A percentile compares a stretch with the other conserved stretches of the same genome.
Evolutionary conservation across 1,140 invertebrate genomes (phyloP).

Genomic region (Drosophila parvula): DNA sequence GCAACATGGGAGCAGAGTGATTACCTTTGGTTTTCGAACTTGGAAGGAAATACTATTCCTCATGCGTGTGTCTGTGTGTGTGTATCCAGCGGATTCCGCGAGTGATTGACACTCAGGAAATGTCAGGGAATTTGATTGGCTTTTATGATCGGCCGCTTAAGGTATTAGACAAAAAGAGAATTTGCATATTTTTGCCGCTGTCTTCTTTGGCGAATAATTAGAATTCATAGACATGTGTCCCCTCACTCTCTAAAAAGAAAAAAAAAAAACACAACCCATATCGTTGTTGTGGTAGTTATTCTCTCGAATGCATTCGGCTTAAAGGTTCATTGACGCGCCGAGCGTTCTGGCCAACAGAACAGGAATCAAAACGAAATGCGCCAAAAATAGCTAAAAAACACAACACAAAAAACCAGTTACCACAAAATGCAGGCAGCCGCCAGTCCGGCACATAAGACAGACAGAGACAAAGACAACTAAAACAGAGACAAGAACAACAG

Average conservation of each 20-base stretch:
- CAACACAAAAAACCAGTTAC: slow-evolving; percentile 71
- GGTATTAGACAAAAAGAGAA: slow-evolving; percentile 70
- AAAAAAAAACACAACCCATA: not conserved
- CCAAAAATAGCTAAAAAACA: slow-evolving; percentile 79
- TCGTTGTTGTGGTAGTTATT: slow-evolving; percentile 20
- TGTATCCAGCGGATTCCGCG: slow-evolving; percentile 48
- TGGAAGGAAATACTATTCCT: slow-evolving; percentile 36
- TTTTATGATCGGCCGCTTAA: slow-evolving; percentile 67
- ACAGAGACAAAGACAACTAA: slow-evolving; percentile 21
- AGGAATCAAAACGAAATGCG: slow-evolving; percentile 80
- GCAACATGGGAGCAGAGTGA: slow-evolving; percentile 46
- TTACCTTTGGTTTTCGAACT: slow-evolving; percentile 55
- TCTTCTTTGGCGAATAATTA: slow-evolving; percentile 57
- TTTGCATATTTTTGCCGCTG: slow-evolving; percentile 73
- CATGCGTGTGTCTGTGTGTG: not conserved
- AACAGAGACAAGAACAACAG: slow-evolving; percentile 15
- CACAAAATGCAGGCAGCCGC: slow-evolving; percentile 34
- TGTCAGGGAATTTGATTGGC: slow-evolving; percentile 77
- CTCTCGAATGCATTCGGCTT: slow-evolving; percentile 30
- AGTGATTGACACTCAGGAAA: slow-evolving; percentile 80
- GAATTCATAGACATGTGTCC: slow-evolving; percentile 76
- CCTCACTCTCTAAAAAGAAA: slow-evolving; percentile 18
- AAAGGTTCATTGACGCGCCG: slow-evolving; percentile 71
- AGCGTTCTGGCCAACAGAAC: slow-evolving; percentile 51
- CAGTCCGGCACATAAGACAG: slow-evolving; percentile 17